Percentiles rank a stretch among this genome's conserved stretches.
Conservation (phyloP, 2,113 vertebrate genomes). For the Engystomops pustulosus region DNA sequence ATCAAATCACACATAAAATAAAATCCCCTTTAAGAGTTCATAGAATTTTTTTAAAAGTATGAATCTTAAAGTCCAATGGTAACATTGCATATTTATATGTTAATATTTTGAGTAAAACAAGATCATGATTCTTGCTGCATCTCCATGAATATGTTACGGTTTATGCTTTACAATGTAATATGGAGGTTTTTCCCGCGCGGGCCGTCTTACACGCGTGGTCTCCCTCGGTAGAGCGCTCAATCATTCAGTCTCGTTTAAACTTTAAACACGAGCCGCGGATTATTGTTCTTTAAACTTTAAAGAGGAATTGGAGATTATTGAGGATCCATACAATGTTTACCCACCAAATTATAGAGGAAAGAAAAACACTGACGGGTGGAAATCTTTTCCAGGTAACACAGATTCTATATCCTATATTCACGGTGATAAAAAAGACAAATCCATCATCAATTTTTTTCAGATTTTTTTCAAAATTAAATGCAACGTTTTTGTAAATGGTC, state of each 20-base stretch:
- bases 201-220: background rate
- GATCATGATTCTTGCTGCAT: background rate
- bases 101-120: background rate
- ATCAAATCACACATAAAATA: background rate
- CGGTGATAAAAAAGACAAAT: background rate
- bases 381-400: background rate
- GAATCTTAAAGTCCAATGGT: background rate
- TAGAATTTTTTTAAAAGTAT: background rate
- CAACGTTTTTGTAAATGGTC: background rate
- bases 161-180: conserved; percentile 11
- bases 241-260: conserved; percentile 38
- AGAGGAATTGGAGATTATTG: conserved; percentile 32
- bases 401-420: background rate
- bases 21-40: background rate
- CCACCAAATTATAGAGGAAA: background rate
- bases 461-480: background rate
- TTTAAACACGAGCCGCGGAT: conserved; percentile 24
- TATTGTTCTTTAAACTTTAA: conserved; percentile 41
- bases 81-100: background rate
- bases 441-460: background rate
- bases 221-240: conserved; percentile 30
- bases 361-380: background rate
- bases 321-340: conserved; percentile 8
- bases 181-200: background rate
- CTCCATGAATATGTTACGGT: background rate